phyloP scores from a whole-genome alignment of 2,797 vertebrate species.

The Diplodus sargus region DNA sequence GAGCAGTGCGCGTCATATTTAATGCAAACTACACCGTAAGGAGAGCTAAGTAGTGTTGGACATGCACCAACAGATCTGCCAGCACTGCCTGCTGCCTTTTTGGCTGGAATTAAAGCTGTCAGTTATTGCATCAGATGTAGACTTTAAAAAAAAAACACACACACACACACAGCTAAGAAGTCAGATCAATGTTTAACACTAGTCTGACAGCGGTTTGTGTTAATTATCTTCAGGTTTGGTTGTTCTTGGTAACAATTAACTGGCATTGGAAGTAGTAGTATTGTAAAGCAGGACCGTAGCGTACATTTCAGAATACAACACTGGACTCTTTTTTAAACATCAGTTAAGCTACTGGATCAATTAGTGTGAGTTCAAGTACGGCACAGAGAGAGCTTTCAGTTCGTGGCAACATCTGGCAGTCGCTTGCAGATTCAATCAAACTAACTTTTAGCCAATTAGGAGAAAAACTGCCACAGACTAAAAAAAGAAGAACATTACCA shows the following conservation, averaged over 20 bases:
- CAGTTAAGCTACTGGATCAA: neutral
- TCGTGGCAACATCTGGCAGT: slow-evolving; percentile 29
- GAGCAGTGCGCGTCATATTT: slow-evolving; percentile 75
- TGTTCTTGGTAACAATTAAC: neutral
- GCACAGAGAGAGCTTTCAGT: slow-evolving; percentile 20
- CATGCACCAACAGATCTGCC: slow-evolving; percentile 51
- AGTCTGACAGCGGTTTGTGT: slow-evolving; percentile 10
- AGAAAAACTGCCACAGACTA: slow-evolving; percentile 5
- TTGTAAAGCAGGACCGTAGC: neutral
- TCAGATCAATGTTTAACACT: slow-evolving; percentile 51
- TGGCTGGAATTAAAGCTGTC: slow-evolving; percentile 59
- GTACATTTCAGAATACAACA: neutral
- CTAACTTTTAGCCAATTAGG: slow-evolving; percentile 35
- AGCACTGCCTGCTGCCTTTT: slow-evolving; percentile 32
- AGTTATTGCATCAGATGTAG: slow-evolving; percentile 52
- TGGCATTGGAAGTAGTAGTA: neutral
- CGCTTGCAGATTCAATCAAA: slow-evolving; percentile 38
- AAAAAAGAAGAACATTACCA: slow-evolving; percentile 24
- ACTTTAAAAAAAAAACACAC: neutral
- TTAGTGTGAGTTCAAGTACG: slow-evolving; percentile 9
- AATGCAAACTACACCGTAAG: slow-evolving; percentile 64
- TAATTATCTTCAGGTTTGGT: slow-evolving; percentile 26
- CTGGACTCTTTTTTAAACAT: slow-evolving; percentile 3
- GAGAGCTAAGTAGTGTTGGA: slow-evolving; percentile 67
- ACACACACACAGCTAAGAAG: slow-evolving; percentile 6